A percentile compares a stretch with the other conserved stretches of the same genome.
phyloP scores from a whole-genome alignment of 2,888 invertebrate species.

The Drosophila ezoana region DNA sequence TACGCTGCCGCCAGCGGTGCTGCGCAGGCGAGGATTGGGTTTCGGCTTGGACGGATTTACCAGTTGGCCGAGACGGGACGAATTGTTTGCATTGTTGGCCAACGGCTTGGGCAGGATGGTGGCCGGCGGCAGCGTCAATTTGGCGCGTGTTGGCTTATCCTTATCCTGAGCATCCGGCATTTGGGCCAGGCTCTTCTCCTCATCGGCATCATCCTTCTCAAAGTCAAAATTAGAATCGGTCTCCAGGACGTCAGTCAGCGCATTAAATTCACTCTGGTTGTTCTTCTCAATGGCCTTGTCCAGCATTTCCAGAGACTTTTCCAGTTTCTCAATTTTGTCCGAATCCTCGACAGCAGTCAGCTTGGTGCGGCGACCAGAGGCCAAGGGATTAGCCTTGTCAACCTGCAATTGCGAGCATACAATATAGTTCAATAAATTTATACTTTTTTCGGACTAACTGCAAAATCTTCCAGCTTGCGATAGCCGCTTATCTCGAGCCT shows the following conservation, averaged over 20 bases:
- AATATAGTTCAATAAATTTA: not conserved
- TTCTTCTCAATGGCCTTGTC: slow-evolving; percentile 75
- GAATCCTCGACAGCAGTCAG: slow-evolving; percentile 53
- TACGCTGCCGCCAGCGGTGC: slow-evolving; percentile 22
- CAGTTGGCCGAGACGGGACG: slow-evolving; percentile 54
- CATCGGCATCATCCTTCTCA: slow-evolving; percentile 52
- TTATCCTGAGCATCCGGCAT: not conserved
- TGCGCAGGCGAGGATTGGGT: slow-evolving; percentile 37
- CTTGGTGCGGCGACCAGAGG: slow-evolving; percentile 59
- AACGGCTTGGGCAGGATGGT: slow-evolving; percentile 25
- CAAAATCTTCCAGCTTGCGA: slow-evolving; percentile 81
- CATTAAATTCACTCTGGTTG: slow-evolving; percentile 62
- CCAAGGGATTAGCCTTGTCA: slow-evolving; percentile 60
- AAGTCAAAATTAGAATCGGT: slow-evolving; percentile 56
- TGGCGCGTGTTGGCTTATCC: slow-evolving; percentile 37
- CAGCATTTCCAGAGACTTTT: slow-evolving; percentile 67
- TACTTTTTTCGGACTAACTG: slow-evolving; percentile 54
- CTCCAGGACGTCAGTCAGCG: slow-evolving; percentile 63
- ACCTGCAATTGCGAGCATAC: not conserved
- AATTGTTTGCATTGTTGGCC: slow-evolving; percentile 4
- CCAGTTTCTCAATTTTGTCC: slow-evolving; percentile 70
- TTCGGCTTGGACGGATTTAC: slow-evolving; percentile 44
- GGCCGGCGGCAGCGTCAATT: slow-evolving; percentile 63
- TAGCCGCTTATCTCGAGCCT: slow-evolving; percentile 81
- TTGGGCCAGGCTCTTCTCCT: slow-evolving; percentile 35